Evolutionary conservation across 2,797 vertebrate genomes (phyloP).

Genomic region (Peromyscus eremicus): DNA sequence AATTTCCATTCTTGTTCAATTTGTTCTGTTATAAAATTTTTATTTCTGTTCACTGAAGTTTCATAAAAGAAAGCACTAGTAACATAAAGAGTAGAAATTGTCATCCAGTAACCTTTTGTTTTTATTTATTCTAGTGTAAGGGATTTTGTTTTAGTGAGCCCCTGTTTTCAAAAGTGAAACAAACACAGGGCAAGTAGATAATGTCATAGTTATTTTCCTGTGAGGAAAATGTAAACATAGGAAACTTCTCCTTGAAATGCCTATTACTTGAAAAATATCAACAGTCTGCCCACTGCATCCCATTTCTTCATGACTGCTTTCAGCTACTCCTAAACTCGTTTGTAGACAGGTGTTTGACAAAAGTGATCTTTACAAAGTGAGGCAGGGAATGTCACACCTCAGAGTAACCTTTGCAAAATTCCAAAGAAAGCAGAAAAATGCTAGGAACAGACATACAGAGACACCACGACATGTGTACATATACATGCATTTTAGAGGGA

Average conservation of each 20-base stretch:
- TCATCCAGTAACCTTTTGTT: slow-evolving; percentile 54
- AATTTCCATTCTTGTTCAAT: slow-evolving; percentile 28
- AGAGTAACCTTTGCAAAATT: neutral
- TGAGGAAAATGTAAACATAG: slow-evolving; percentile 24
- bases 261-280: neutral
- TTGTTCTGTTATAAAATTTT: slow-evolving; percentile 34
- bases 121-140: neutral
- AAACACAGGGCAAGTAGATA: neutral
- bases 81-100: neutral
- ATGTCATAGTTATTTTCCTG: slow-evolving; percentile 50
- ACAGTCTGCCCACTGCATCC: neutral
- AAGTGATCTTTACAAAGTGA: slow-evolving; percentile 13
- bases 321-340: neutral
- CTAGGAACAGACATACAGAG: neutral
- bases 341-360: neutral
- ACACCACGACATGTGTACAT: neutral
- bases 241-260: slow-evolving; percentile 14
- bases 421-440: slow-evolving; percentile 39
- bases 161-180: slow-evolving; percentile 46
- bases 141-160: neutral
- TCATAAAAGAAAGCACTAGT: neutral
- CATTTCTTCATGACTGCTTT: slow-evolving; percentile 43
- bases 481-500: neutral
- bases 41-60: slow-evolving; percentile 44
- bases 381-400: neutral